Evolutionary conservation across 1,140 invertebrate species (phyloP).

Genomic region (Mizuhopecten yessoensis): DNA sequence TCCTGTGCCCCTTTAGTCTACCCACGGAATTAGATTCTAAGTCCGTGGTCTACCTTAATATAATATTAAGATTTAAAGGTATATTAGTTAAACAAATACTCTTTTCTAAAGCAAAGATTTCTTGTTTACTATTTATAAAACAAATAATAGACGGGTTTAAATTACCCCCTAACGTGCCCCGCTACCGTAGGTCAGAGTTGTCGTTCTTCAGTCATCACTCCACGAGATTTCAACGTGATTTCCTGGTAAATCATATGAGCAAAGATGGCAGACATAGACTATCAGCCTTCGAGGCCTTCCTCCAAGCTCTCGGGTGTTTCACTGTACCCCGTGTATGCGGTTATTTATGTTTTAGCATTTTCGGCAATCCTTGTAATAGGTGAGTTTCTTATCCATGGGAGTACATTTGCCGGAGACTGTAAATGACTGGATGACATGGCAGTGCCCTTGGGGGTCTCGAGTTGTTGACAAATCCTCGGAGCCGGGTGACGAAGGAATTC

Average conservation of each 20-base stretch:
- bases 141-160: no score
- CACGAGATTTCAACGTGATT: background rate
- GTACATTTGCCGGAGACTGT: background rate
- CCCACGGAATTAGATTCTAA: no score
- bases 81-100: no score
- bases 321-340: slow-evolving; percentile 64
- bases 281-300: slow-evolving; percentile 49
- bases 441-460: no score
- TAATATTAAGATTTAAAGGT: no score
- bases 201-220: background rate
- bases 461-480: background rate
- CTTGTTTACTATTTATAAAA: no score
- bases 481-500: background rate
- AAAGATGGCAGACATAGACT: slow-evolving; percentile 30
- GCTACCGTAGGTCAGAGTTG: background rate
- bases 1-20: no score
- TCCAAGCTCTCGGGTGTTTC: slow-evolving; percentile 65
- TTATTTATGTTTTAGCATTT: slow-evolving; percentile 51
- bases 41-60: no score
- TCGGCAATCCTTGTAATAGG: slow-evolving; percentile 65
- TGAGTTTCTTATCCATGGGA: slow-evolving; percentile 39
- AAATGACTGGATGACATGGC: no score
- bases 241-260: slow-evolving; percentile 38
- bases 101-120: no score
- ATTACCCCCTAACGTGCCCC: no score